A percentile compares a stretch with the other conserved stretches of the same genome.
Conservation (phyloP, 2,797 vertebrate species). For the Notolepis coatsorum region DNA sequence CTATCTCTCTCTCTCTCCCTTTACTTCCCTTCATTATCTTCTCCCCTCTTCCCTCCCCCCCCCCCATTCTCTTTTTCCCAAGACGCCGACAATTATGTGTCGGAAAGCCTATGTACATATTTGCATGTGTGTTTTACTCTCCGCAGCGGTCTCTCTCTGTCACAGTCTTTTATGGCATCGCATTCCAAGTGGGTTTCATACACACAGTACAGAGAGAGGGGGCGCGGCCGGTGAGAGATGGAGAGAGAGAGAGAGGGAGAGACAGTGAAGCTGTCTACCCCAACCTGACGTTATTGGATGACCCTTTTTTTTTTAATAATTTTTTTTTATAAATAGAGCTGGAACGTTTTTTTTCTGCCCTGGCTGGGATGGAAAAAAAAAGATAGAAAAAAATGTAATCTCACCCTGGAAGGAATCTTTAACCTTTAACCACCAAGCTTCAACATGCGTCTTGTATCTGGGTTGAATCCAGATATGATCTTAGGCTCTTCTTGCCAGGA, state of each 20-base stretch:
- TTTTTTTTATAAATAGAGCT: too few relatives aligned
- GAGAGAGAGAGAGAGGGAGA: conserved; percentile 4
- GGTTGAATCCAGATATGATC: too few relatives aligned
- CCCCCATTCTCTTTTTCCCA: conserved; percentile 21
- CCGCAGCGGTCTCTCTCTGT: neutral
- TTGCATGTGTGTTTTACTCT: conserved; percentile 9
- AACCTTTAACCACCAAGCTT: too few relatives aligned
- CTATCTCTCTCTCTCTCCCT: neutral
- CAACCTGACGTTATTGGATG: too few relatives aligned
- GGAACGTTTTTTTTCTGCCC: too few relatives aligned
- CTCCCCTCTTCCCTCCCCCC: neutral
- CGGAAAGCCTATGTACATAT: conserved; percentile 15
- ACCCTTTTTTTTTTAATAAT: too few relatives aligned
- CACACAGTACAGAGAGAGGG: conserved; percentile 11
- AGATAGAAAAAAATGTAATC: too few relatives aligned
- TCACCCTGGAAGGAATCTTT: too few relatives aligned
- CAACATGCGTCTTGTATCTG: too few relatives aligned
- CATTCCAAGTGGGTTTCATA: conserved; percentile 48
- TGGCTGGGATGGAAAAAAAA: too few relatives aligned
- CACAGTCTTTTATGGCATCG: conserved; percentile 49
- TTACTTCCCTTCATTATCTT: conserved; percentile 12
- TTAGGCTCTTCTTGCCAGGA: too few relatives aligned
- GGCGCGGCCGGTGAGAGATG: conserved; percentile 21
- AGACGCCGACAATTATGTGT: conserved; percentile 16
- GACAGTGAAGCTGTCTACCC: neutral